These are phyloP conservation scores for Mormyrops boulengeri DNA, from an alignment of 2,797 vertebrate genomes.

Conservation along the genomic window DNA sequence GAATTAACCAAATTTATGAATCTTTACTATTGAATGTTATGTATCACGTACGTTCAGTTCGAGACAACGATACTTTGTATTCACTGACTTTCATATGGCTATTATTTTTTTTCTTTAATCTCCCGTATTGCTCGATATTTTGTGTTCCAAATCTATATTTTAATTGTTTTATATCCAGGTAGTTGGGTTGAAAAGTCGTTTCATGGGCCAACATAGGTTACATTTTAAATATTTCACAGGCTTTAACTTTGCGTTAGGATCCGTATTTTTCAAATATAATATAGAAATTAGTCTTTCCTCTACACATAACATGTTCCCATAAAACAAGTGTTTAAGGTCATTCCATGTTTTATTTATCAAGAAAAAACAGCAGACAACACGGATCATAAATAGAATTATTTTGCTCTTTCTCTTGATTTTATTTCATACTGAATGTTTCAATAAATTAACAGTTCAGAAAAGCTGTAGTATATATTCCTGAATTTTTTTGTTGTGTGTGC, in stretches of 20 bases:
- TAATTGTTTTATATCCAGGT: background rate
- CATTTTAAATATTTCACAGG: background rate
- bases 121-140: background rate
- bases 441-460: background rate
- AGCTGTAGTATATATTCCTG: background rate
- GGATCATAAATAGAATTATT: background rate
- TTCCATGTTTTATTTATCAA: background rate
- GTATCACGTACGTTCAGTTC: background rate
- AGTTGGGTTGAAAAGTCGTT: background rate
- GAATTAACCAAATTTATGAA: background rate
- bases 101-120: background rate
- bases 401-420: background rate
- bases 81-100: background rate
- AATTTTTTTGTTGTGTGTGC: background rate
- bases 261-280: background rate
- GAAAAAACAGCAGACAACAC: background rate
- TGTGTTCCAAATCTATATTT: background rate
- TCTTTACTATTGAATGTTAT: background rate
- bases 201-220: background rate
- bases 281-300: background rate
- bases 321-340: background rate
- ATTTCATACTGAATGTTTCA: background rate
- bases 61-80: background rate
- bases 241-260: background rate
- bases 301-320: background rate